Base-by-base conservation (phyloP, 2,888 invertebrate species). In the Drosophila merina region DNA sequence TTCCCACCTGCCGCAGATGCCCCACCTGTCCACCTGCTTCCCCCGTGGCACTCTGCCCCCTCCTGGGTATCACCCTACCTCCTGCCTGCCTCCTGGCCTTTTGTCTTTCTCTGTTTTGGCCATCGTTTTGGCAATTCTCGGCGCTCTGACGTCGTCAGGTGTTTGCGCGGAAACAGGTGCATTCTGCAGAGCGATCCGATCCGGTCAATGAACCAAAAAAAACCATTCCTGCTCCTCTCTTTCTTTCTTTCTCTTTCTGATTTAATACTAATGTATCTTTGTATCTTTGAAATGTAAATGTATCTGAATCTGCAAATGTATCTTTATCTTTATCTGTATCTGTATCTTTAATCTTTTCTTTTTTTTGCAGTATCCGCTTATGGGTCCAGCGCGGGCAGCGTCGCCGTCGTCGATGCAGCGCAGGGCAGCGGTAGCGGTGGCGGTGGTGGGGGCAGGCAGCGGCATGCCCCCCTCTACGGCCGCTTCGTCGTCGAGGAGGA, bases 401-500 rank as follows among this genome's bases (percentile, higher is more conserved):
- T 83, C 67, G 80, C 68, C 52, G 72, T 72, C 56, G 36, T 12
- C 14, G 75, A 75, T 31, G 51, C 68, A 26, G 52, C 76, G 51
- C 73, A 72, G 59, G 62, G 60, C 51, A 64, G 74, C 50, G 89
- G 83, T 58, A 59, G 87, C 10, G 90, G 88, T 56, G 66, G 66
- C 38, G 88, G 81, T 57, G 88, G 81, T 57, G 90, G 87, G 63
- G 93, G 93, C 79, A 92, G 93, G 76, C 93, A 94, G 91, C 94
- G 95, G 91, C 95, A 96, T 92, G 95, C 95, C 89, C 96, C 97
- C 82, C 94, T 97, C 87, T 97, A 97, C 92, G 97, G 97, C 88
- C 94, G 97, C 90, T 94, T 97, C 93, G 97, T 97, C 89, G 96
- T 96, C 89, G 97, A 97, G 93, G 97, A 97, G 91, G 96, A 96